phyloP scores from a whole-genome alignment of 2,888 invertebrate genomes.

The Pandemis corylana region DNA sequence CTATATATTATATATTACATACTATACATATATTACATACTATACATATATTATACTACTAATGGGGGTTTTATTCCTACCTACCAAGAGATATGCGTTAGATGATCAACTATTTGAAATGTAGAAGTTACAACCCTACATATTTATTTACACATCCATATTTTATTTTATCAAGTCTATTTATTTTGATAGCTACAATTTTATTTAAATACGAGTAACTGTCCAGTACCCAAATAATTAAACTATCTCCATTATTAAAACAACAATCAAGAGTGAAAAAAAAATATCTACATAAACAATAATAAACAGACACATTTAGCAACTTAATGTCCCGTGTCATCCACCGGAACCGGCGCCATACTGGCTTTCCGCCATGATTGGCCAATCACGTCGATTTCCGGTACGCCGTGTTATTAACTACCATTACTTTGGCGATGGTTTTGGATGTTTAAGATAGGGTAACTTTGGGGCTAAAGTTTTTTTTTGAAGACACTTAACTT shows the following conservation, averaged over 20 bases:
- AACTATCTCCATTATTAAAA: background rate
- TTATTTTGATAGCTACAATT: too few species aligned
- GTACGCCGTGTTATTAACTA: conserved; percentile 44
- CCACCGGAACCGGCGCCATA: conserved; percentile 72
- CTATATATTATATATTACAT: too few species aligned
- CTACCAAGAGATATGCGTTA: too few species aligned
- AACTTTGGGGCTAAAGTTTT: background rate
- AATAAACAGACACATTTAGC: conserved; percentile 51
- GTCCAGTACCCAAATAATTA: background rate
- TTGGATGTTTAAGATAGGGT: conserved; percentile 23
- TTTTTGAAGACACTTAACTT: too few species aligned
- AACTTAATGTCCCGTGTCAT: conserved; percentile 59
- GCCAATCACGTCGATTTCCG: conserved; percentile 76
- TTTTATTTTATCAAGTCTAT: too few species aligned
- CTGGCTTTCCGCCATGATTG: conserved; percentile 71
- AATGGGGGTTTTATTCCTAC: too few species aligned
- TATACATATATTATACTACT: too few species aligned
- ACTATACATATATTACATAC: too few species aligned
- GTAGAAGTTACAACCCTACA: too few species aligned
- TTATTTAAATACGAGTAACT: background rate
- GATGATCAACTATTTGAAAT: too few species aligned
- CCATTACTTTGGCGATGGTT: conserved; percentile 49
- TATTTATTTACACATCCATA: too few species aligned
- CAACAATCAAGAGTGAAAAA: conserved; percentile 15
- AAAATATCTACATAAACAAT: conserved; percentile 39